Percentiles rank a stretch among this genome's conserved stretches.
These are phyloP conservation scores for Tetragonisca angustula DNA, from an alignment of 2,888 invertebrate genomes.

Conservation along the genomic window DNA sequence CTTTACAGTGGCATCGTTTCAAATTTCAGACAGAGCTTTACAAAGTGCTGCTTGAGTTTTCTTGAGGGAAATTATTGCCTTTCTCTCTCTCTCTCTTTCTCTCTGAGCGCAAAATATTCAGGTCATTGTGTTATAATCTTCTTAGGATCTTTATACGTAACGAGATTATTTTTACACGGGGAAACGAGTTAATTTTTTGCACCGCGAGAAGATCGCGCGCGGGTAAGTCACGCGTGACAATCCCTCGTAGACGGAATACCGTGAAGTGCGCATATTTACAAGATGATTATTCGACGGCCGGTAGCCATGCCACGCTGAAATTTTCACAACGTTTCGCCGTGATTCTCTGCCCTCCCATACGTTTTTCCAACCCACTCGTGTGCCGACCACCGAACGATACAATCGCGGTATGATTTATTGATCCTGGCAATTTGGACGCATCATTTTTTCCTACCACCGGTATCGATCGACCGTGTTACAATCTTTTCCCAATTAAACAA, in stretches of 20 bases:
- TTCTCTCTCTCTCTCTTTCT: no score
- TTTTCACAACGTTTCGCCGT: slow-evolving; percentile 11
- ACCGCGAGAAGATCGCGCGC: not conserved
- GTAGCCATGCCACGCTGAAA: slow-evolving; percentile 11
- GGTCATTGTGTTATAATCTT: slow-evolving; percentile 16
- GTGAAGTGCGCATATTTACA: slow-evolving; percentile 24
- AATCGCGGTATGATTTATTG: not conserved
- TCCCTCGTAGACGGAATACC: slow-evolving; percentile 26
- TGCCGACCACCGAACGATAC: not conserved
- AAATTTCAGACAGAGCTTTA: not conserved
- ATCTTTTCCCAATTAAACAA: not conserved
- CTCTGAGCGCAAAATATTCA: not conserved
- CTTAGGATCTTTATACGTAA: slow-evolving; percentile 16
- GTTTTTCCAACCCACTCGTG: not conserved
- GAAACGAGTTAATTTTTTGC: slow-evolving; percentile 18
- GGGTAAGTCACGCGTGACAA: not conserved
- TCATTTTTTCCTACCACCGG: not conserved
- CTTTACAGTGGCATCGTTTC: not conserved
- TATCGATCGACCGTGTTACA: no score
- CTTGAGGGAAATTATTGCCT: not conserved
- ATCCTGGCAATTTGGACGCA: not conserved
- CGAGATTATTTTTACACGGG: not conserved
- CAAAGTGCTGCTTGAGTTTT: no score
- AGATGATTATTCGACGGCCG: slow-evolving; percentile 22
- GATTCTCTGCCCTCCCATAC: not conserved